Base-by-base conservation (phyloP, 2,113 vertebrate genomes). In the Falco punctatus region DNA sequence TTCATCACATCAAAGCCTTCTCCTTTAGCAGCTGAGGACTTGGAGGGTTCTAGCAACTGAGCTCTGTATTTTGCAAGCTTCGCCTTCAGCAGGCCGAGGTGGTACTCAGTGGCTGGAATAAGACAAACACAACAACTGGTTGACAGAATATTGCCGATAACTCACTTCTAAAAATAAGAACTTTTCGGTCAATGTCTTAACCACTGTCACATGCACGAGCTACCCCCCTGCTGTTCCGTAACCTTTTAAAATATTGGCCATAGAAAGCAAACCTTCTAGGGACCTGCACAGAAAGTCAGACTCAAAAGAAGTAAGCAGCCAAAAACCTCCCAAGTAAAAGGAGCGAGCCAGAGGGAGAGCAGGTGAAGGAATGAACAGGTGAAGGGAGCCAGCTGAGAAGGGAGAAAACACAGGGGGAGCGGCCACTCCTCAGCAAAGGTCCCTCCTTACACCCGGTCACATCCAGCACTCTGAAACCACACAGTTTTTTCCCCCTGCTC, bases 1-100 rank as follows among this genome's bases (percentile, higher is more conserved):
- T 99, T 99, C 99, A 99, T 99, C 59, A 99, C 99, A 98, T 99
- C 99, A 5, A 99, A 99, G 92, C 99, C 99, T 90, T 99, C 99
- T 19, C 99, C 99, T 98, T 99, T 99, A 10, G 98, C 98, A 0
- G 99, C 98, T 0, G 99, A 98, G 3, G 99, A 98, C 79, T 99
- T 99, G 82, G 99, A 99, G 0, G 99, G 99, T 80, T 99, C 99
- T 66, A 99, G 96, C 38, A 99, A 98, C 96, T 99, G 99, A 77
- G 99, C 98, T 98, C 99, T 98, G 97, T 99, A 99, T 54, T 99
- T 99, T 11, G 99, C 99, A 14, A 99, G 98, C 83, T 99, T 99
- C 46, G 99, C 99, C 95, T 99, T 99, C 90, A 99, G 98, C 96
- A 99, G 97, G 67, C 99, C 99, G 28, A 99, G 98, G 93, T 99